A percentile compares a stretch with the other conserved stretches of the same genome.
Evolutionary conservation across 2,113 vertebrate genomes (phyloP).

Genomic region (Oncorhynchus clarkii): DNA sequence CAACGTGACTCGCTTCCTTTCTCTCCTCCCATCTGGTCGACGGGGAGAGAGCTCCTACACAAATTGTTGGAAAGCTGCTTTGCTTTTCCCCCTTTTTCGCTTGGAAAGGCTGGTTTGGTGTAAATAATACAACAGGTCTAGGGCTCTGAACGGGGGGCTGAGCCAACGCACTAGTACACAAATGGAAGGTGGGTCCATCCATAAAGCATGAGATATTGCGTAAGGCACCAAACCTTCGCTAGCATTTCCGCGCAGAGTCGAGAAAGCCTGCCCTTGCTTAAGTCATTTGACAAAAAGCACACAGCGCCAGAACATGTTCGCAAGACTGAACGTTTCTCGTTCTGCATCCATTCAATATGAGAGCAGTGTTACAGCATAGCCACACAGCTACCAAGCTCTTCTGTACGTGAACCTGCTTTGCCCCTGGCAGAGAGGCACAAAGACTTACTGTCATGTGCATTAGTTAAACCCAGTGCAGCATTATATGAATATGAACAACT

Average conservation of each 20-base stretch:
- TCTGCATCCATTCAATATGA: slow-evolving; percentile 25
- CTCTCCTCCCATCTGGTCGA: neutral
- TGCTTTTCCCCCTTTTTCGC: no score
- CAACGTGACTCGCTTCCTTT: neutral
- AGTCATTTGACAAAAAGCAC: neutral
- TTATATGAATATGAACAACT: neutral
- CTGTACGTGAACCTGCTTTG: neutral
- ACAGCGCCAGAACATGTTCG: neutral
- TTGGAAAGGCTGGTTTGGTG: no score
- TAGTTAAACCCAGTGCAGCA: neutral
- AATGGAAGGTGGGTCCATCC: no score
- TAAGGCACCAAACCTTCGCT: no score
- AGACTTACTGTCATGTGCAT: neutral
- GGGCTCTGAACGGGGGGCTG: neutral
- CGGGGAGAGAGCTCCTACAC: neutral
- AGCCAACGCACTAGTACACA: no score
- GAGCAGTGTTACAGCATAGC: neutral
- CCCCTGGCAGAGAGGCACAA: neutral
- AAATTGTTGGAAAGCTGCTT: no score
- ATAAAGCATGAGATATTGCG: no score
- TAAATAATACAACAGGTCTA: no score
- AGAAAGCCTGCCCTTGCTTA: neutral
- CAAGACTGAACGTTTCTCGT: slow-evolving; percentile 14
- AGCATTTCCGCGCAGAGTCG: no score
- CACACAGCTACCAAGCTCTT: neutral